Evolutionary conservation across 2,797 vertebrate genomes (phyloP).

Genomic region (Decapterus maruadsi): DNA sequence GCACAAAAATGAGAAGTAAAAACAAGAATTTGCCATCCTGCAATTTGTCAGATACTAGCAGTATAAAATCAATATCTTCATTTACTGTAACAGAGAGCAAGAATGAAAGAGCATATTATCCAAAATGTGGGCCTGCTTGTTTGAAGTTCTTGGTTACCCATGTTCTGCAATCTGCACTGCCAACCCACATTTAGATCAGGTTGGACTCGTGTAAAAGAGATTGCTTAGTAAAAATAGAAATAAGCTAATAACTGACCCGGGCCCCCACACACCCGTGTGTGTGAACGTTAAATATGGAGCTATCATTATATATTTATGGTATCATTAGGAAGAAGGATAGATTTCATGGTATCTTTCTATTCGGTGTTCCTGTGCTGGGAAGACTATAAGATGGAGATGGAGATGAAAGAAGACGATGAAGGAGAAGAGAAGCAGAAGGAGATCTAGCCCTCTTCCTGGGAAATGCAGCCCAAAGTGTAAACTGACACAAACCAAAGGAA

Average conservation of each 20-base stretch:
- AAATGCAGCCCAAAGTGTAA: background rate
- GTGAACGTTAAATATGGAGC: background rate
- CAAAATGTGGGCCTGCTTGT: background rate
- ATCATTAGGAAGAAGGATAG: no score
- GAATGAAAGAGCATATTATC: no score
- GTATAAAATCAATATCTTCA: background rate
- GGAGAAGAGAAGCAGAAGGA: no score
- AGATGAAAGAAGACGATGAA: no score
- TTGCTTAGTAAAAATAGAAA: background rate
- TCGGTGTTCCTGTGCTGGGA: background rate
- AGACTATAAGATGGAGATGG: no score
- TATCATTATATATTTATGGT: no score
- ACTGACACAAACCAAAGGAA: background rate
- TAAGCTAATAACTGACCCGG: background rate
- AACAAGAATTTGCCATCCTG: background rate
- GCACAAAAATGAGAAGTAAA: background rate
- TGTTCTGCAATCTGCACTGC: background rate
- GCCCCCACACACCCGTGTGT: background rate
- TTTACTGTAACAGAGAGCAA: background rate
- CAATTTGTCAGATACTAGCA: background rate
- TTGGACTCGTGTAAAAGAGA: background rate
- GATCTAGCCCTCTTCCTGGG: background rate
- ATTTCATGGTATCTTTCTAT: background rate
- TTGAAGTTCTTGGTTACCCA: background rate
- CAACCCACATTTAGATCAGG: background rate